Evolutionary conservation across 2,888 invertebrate genomes (phyloP).

Genomic region (Clistopyga incitator): DNA sequence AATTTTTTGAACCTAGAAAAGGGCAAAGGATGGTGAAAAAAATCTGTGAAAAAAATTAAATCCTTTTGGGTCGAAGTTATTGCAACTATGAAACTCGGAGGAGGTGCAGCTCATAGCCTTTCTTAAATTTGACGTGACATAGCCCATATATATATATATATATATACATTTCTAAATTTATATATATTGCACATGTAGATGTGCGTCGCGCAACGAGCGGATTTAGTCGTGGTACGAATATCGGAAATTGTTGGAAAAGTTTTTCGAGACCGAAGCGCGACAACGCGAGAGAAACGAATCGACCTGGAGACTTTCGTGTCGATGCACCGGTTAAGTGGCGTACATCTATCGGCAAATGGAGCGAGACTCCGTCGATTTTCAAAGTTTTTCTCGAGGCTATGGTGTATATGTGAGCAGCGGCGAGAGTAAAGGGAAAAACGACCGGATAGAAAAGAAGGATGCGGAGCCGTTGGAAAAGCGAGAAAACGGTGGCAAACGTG

Average conservation of each 20-base stretch:
- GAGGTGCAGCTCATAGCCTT: too few species aligned
- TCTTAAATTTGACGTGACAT: too few species aligned
- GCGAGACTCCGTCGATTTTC: conserved; percentile 63
- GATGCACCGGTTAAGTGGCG: conserved; percentile 36
- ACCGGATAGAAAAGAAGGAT: neutral
- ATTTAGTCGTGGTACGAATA: conserved; percentile 63
- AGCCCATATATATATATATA: neutral
- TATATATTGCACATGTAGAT: neutral
- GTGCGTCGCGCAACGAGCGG: conserved; percentile 36
- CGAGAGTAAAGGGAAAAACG: neutral
- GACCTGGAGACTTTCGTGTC: conserved; percentile 10
- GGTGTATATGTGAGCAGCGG: neutral
- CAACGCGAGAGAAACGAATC: conserved; percentile 49
- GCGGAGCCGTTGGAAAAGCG: conserved; percentile 7
- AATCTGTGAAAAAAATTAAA: too few species aligned
- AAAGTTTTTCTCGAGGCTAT: conserved; percentile 37
- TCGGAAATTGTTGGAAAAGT: conserved; percentile 70
- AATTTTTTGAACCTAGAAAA: too few species aligned
- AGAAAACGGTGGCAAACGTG: neutral
- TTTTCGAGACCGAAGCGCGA: conserved; percentile 41
- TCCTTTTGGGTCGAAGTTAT: too few species aligned
- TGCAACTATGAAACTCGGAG: too few species aligned
- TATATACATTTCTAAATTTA: neutral
- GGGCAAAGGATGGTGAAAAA: too few species aligned
- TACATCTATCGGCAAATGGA: conserved; percentile 58